These are phyloP conservation scores for Haliaeetus leucogaster DNA, from an alignment of 2,113 vertebrate species.

Conservation along the genomic window DNA sequence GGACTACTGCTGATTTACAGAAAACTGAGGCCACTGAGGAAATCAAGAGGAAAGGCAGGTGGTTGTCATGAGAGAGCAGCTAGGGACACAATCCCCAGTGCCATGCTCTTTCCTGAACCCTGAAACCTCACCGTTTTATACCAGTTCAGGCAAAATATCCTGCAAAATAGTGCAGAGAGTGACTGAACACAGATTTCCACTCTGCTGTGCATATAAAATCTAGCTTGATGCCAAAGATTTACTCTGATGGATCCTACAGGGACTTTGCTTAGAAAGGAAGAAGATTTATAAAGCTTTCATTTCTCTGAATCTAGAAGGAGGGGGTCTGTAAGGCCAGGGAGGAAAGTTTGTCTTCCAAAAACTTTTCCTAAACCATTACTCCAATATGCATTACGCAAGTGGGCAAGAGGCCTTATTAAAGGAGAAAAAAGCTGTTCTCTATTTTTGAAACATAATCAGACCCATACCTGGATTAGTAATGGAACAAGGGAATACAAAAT, in stretches of 20 bases:
- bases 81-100: neutral
- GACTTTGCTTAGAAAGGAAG: neutral
- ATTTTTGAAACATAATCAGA: neutral
- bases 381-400: neutral
- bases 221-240: neutral
- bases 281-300: neutral
- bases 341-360: neutral
- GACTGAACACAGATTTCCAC: constrained; percentile 22
- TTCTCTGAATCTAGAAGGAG: neutral
- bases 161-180: neutral
- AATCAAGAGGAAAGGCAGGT: neutral
- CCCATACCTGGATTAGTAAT: neutral
- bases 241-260: neutral
- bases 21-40: neutral
- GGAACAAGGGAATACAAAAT: constrained; percentile 21
- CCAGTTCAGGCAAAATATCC: neutral
- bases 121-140: neutral
- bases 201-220: neutral
- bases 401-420: neutral
- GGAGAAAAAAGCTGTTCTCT: neutral
- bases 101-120: neutral
- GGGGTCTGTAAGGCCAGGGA: neutral
- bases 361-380: neutral
- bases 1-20: neutral
- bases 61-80: neutral